Conservation (phyloP, 2,888 invertebrate species). For the Leucozona laternaria region DNA sequence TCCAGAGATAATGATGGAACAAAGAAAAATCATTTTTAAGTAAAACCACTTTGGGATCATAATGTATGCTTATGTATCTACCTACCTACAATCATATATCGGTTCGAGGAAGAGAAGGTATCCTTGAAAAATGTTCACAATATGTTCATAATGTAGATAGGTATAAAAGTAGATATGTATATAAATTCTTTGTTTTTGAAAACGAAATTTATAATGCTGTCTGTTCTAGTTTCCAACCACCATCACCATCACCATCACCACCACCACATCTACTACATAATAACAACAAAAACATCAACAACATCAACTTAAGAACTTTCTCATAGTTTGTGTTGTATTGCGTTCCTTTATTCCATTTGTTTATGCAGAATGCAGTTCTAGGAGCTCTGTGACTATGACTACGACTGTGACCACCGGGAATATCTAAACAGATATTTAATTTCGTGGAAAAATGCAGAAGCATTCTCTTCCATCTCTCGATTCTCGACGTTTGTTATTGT, state of each 20-base stretch:
- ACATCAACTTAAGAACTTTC: not conserved
- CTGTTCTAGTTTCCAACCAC: conserved; percentile 61
- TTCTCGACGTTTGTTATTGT: conserved; percentile 39
- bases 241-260: not conserved
- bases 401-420: conserved; percentile 48
- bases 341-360: conserved; percentile 45
- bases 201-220: conserved; percentile 45
- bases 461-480: conserved; percentile 27
- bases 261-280: not conserved
- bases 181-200: conserved; percentile 31
- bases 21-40: conserved; percentile 18
- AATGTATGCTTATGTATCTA: not conserved
- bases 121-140: conserved; percentile 25
- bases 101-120: not conserved
- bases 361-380: conserved; percentile 66
- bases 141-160: not conserved
- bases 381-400: conserved; percentile 4
- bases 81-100: not conserved
- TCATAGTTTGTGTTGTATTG: conserved; percentile 34
- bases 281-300: conserved; percentile 10
- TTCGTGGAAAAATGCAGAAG: conserved; percentile 68
- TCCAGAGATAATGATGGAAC: conserved; percentile 29
- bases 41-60: conserved; percentile 22
- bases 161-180: not conserved
- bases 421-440: conserved; percentile 70